phyloP scores from a whole-genome alignment of 2,888 invertebrate species.

The Acanthosepion lycidas region DNA sequence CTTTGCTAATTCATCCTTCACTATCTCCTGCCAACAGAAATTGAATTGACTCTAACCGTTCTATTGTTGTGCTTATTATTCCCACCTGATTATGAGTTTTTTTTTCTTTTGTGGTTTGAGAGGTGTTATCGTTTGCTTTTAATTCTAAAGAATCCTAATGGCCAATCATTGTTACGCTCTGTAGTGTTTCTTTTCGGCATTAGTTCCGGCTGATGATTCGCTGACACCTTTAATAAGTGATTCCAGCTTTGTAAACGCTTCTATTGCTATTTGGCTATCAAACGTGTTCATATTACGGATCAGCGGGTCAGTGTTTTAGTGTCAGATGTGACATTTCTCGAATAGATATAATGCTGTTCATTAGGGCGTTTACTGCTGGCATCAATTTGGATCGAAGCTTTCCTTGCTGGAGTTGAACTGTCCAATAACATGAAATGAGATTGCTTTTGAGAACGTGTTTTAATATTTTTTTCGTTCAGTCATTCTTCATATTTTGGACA shows the following conservation, averaged over 20 bases:
- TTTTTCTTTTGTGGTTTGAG: not conserved
- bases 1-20: not conserved
- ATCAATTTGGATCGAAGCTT: not conserved
- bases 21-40: not conserved
- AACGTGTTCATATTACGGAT: not conserved
- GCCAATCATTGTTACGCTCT: conserved; percentile 21
- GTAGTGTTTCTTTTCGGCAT: not conserved
- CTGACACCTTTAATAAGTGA: conserved; percentile 8
- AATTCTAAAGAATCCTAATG: conserved; percentile 9
- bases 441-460: not conserved
- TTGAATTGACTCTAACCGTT: not conserved
- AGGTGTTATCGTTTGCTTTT: conserved; percentile 6
- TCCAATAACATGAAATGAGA: not conserved
- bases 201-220: not conserved
- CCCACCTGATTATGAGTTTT: not conserved
- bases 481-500: not conserved
- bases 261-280: conserved; percentile 20
- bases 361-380: not conserved
- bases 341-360: not conserved
- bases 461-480: not conserved
- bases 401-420: not conserved
- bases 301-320: conserved; percentile 33
- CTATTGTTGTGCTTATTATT: not conserved
- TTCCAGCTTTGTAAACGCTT: conserved; percentile 4
- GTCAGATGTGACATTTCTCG: conserved; percentile 4